Evolutionary conservation across 2,888 invertebrate species (phyloP), one percentile per base, ranked within the genome.

Genomic region (Hydroisotoma schaefferi): DNA sequence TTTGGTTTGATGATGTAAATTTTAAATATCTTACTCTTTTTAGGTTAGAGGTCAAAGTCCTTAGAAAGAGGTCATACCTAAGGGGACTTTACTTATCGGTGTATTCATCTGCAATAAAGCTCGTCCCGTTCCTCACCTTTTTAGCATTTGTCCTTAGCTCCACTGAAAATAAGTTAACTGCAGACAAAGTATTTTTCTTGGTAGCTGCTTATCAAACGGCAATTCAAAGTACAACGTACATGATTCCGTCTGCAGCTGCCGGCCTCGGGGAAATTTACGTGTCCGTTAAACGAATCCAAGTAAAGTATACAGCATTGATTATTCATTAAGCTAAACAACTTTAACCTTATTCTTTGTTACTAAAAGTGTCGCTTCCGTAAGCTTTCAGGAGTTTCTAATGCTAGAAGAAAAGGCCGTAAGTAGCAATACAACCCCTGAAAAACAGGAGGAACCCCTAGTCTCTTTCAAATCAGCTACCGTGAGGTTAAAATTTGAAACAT

Each of bases 11-110:
- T n/a, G n/a, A n/a, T 46, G 20, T 37, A 2, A 8, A 49, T 27
- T 27, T 49, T 51, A 18, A n/a, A 20, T 1, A 38, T 40, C 12
- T 38, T n/a, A n/a, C n/a, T 57, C 33, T 60, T 2, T 40, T 57
- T 74, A 87, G 86, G 73, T 75, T 81, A 58, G 90, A 91, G 79
- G 83, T 90, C 15, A 80, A 81, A 62, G 81, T 83, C 51, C 80
- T 88, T 53, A 79, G 82, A 67, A 78, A 81, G 57, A 83, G 85
- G 5, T 84, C 86, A 2, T 61, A 78, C 83, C 64, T 86, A 83
- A 79, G 81, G 83, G 76, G 86, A 82, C 74, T 80, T 18, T 79
- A 78, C 66, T 73, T 87, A 73, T 85, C 86, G 61, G 82, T 87
- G 77, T 88, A 86, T 72, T 78, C 79, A 70, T 76, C 77, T 74